Conservation (phyloP, 2,113 vertebrate genomes). For the Charina bottae region DNA sequence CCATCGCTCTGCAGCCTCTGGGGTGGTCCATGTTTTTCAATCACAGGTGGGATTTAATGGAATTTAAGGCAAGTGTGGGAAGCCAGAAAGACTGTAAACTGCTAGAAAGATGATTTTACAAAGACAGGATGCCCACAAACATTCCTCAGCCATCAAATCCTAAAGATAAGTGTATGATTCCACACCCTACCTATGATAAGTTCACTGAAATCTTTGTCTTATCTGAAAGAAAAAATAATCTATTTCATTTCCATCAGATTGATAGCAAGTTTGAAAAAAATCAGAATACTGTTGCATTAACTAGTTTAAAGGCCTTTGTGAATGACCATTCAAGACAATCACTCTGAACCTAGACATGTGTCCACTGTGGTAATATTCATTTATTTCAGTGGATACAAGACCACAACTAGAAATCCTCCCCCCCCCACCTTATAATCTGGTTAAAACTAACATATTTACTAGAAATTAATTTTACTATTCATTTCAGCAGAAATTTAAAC, state of each 20-base stretch:
- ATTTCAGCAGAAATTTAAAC: too few relatives aligned
- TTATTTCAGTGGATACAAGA: neutral
- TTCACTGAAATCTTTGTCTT: neutral
- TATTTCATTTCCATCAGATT: neutral
- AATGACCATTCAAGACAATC: neutral
- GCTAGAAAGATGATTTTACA: neutral
- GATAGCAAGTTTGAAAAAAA: neutral
- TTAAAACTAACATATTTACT: neutral
- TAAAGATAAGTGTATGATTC: neutral
- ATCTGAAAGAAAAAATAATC: neutral
- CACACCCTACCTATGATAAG: neutral
- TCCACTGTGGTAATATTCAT: neutral
- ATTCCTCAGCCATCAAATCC: neutral
- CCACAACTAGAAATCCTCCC: neutral
- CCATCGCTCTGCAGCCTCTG: neutral
- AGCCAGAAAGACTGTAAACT: neutral
- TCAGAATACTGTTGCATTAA: neutral
- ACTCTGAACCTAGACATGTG: neutral
- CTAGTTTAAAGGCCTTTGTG: neutral
- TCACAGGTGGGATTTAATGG: neutral
- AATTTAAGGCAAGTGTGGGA: neutral
- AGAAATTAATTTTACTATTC: neutral
- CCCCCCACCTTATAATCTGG: neutral
- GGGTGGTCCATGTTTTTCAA: neutral
- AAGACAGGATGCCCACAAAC: neutral